Base-by-base conservation (phyloP, 2,888 invertebrate species). In the Ornithoptera alexandrae region DNA sequence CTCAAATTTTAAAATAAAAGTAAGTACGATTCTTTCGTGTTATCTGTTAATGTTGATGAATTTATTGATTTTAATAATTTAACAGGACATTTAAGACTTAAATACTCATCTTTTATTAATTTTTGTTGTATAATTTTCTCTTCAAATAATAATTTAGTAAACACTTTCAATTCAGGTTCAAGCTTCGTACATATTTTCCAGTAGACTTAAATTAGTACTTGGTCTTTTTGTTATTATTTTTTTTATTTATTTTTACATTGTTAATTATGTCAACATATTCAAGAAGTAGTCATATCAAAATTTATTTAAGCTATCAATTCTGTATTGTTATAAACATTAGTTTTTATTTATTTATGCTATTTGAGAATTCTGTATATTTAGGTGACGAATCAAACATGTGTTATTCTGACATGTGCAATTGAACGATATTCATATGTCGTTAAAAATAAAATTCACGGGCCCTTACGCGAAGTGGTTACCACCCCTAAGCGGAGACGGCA, bases 371-470 rank as follows among this genome's bases (percentile, higher is more conserved):
- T 53, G 5, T 53, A 15, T 53, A 53, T 53, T 10, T 72, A 81
- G 81, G 62, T 75, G 50, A 66, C 72, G 24, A 73, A 76, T 18
- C 68, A 74, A 18, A 76, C 73, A 7, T 95, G 95, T 77, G 89
- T 93, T 68, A 88, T 94, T 58, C 79, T 95, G 36, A 87, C 90
- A n/a, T 87, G 91, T 46, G 94, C 95, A 0, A 76, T 94, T 18
- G 81, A 86, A 59, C 86, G 95, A 60, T 95, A 95, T 75, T 83
- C 83, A 53, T 81, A 83, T 8, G 60, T 77, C 58, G 36, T 77
- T 1, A 74, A 68, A 60, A 70, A 65, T 39, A 71, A 39, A 22
- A 68, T 53, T 36, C 58, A 68, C 17, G 24, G 57, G n/a, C 60
- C 22, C 12, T 22, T 30, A 30, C 72, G 59, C 30, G 30, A 42